Evolutionary conservation across 1,140 invertebrate genomes (phyloP).

Genomic region (Drosophila sp.): DNA sequence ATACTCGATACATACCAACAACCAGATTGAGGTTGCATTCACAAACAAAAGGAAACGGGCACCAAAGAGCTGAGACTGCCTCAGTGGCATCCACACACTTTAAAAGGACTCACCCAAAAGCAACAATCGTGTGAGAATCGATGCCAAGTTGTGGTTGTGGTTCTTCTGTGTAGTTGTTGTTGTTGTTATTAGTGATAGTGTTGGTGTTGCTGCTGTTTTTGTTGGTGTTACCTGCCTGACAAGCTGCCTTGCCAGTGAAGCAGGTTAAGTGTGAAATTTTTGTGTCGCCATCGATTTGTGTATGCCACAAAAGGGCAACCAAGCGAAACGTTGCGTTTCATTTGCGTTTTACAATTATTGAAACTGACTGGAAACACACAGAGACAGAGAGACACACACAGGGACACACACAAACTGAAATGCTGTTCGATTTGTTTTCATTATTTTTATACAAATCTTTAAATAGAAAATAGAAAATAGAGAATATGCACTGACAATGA

Average conservation of each 20-base stretch:
- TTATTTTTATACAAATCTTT: background rate
- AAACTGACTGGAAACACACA: constrained; percentile 41
- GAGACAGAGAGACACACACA: constrained; percentile 3
- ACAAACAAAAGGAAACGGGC: constrained; percentile 22
- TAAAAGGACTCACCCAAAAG: constrained; percentile 27
- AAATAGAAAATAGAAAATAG: no score
- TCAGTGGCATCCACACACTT: constrained; percentile 20
- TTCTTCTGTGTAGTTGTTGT: background rate
- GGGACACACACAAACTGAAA: background rate
- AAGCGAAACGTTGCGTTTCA: constrained; percentile 60
- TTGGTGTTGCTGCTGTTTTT: constrained; percentile 27
- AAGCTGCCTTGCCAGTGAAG: constrained; percentile 49
- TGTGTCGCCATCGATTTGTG: constrained; percentile 50
- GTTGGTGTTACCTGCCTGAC: background rate
- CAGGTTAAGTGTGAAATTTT: constrained; percentile 76
- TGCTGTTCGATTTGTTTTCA: background rate
- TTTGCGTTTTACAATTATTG: constrained; percentile 66
- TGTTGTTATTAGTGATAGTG: constrained; percentile 7
- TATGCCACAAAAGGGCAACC: constrained; percentile 31
- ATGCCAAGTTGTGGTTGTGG: constrained; percentile 47
- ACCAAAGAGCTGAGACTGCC: constrained; percentile 24
- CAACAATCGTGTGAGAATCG: constrained; percentile 37
- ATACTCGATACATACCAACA: background rate
- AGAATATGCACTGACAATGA: background rate
- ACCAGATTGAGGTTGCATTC: constrained; percentile 32